Evolutionary conservation across 2,797 vertebrate genomes (phyloP), one percentile per base, ranked within the genome.

Genomic region (Xiphorhynchus erythropygius): DNA sequence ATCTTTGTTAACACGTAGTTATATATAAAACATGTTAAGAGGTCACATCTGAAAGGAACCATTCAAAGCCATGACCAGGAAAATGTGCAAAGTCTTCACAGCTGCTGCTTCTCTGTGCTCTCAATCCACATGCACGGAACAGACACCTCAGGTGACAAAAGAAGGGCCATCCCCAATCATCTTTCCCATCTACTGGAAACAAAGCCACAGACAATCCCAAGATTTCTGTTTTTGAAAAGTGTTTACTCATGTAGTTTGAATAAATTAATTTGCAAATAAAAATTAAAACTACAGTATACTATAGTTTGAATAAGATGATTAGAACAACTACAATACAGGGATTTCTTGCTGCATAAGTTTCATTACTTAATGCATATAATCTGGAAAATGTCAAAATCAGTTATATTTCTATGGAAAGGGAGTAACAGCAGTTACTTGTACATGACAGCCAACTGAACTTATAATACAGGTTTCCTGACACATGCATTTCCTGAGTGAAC

Each of bases 201-300:
- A 97, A 77, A 95, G 92, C 96, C 87, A 96, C 59, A 97, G 92
- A 96, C 96, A 90, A 94, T 86, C 91, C 93, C 95, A 91, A 71
- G 68, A 65, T 59, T 75, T 86, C 95, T 96, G 84, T 97, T 98
- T 96, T 98, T 97, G 96, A 96, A 97, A 98, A 98, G 96, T 97
- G 96, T 98, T 98, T 98, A 98, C 98, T 98, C 97, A 97, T 68
- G 15, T 96, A 95, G 85, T 97, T 97, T 95, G 97, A 98, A 98
- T 98, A 98, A 98, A 98, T 98, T 98, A 98, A 96, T 98, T 97
- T 97, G 96, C 97, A 98, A 98, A 98, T 98, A 98, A 98, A 98
- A 98, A 98, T 98, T 96, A 97, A 96, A 97, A 97, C 97, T 98
- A 98, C 97, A 97, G 96, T 97, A 97, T 97, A 97, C 74, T 79